A percentile compares a stretch with the other conserved stretches of the same genome.
phyloP scores from a whole-genome alignment of 2,113 vertebrate species.

The Oenanthe melanoleuca region DNA sequence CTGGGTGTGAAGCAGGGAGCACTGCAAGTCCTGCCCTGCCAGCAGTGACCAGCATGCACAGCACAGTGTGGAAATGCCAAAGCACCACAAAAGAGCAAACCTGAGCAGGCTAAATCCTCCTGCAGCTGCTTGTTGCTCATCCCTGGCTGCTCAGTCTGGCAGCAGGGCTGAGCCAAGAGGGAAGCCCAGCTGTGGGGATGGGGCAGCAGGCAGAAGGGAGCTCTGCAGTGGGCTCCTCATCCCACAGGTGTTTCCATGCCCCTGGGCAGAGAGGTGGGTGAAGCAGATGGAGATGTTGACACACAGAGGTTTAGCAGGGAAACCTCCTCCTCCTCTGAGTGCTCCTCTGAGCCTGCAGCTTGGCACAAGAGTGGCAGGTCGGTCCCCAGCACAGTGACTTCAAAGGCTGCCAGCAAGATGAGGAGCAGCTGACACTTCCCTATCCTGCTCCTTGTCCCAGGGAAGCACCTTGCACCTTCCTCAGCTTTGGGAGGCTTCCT shows the following conservation, averaged over 20 bases:
- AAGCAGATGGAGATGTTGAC: background rate
- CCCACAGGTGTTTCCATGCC: background rate
- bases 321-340: background rate
- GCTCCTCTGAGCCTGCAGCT: background rate
- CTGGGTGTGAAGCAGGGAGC: background rate
- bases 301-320: background rate
- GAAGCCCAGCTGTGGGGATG: background rate
- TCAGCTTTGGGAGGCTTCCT: fast-evolving
- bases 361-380: background rate
- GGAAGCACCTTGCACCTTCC: background rate
- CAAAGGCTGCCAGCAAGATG: background rate
- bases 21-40: background rate
- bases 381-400: background rate
- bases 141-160: background rate
- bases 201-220: background rate
- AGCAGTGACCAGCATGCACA: background rate
- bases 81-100: background rate
- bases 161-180: background rate
- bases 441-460: background rate
- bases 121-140: background rate
- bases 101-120: background rate
- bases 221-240: background rate
- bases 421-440: background rate
- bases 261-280: background rate
- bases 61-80: background rate